Evolutionary conservation across 2,888 invertebrate species (phyloP).

Genomic region (Stegana nigrithorax): DNA sequence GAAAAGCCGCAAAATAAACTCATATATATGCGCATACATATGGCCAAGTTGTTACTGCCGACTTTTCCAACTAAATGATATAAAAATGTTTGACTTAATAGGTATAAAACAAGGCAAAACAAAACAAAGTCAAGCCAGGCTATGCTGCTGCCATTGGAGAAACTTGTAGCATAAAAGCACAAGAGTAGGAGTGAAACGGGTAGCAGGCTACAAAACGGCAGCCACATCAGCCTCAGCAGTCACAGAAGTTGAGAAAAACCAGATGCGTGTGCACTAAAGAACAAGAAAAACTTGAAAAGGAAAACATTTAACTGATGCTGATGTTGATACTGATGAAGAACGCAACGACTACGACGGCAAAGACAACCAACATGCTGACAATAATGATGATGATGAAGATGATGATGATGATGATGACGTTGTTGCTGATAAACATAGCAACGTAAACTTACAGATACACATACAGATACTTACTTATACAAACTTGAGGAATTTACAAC

Average conservation of each 20-base stretch:
- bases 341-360: neutral
- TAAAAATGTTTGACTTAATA: constrained; percentile 60
- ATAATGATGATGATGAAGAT: constrained; percentile 26
- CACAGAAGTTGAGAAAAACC: constrained; percentile 32
- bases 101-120: constrained; percentile 48
- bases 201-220: constrained; percentile 53
- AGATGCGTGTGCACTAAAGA: constrained; percentile 27
- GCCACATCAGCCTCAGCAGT: constrained; percentile 24
- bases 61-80: constrained; percentile 59
- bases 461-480: constrained; percentile 22
- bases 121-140: neutral
- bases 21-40: neutral
- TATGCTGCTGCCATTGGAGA: constrained; percentile 27
- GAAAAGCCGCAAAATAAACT: neutral
- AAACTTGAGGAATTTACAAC: constrained; percentile 8
- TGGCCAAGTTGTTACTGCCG: too few species aligned
- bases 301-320: constrained; percentile 52
- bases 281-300: constrained; percentile 51
- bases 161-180: constrained; percentile 39
- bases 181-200: constrained; percentile 51
- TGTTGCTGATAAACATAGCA: constrained; percentile 50
- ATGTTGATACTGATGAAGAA: too few species aligned
- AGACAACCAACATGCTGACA: neutral
- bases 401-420: neutral
- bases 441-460: constrained; percentile 40